Percentiles rank a stretch among this genome's conserved stretches.
phyloP scores from a whole-genome alignment of 2,888 invertebrate species.

The Machimus rusticus region DNA sequence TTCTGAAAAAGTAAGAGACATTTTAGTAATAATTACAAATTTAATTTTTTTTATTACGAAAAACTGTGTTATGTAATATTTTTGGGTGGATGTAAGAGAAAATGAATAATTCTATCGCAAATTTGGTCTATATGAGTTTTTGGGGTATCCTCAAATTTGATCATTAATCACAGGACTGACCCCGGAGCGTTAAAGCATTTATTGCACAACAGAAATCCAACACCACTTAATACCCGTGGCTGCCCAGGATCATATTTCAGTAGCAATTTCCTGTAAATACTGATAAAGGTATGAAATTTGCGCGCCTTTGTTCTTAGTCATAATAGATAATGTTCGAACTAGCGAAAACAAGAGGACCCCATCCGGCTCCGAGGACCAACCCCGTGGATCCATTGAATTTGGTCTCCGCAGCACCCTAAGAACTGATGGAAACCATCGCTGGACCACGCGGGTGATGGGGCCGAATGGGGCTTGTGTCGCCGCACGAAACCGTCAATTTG shows the following conservation, averaged over 20 bases:
- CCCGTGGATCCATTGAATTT: background rate
- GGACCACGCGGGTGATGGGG: background rate
- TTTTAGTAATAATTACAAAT: no score
- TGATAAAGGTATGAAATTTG: conserved; percentile 42
- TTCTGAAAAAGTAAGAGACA: no score
- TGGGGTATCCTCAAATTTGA: background rate
- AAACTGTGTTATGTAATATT: no score
- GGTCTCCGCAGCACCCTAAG: background rate
- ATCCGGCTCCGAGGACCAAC: background rate
- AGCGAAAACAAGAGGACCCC: conserved; percentile 14
- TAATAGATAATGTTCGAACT: conserved; percentile 44
- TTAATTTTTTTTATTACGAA: no score
- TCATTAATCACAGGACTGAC: background rate
- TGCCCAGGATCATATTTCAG: conserved; percentile 4
- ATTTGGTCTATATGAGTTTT: background rate
- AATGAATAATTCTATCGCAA: no score
- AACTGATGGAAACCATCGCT: background rate
- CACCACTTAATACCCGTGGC: background rate
- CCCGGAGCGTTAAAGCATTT: background rate
- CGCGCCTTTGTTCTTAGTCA: conserved; percentile 38
- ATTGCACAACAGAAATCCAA: background rate
- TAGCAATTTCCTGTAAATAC: conserved; percentile 44
- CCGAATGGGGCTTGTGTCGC: background rate
- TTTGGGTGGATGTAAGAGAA: no score
- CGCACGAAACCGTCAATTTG: conserved; percentile 16